Evolutionary conservation across 2,113 vertebrate species (phyloP).

Genomic region (Ameiurus melas): DNA sequence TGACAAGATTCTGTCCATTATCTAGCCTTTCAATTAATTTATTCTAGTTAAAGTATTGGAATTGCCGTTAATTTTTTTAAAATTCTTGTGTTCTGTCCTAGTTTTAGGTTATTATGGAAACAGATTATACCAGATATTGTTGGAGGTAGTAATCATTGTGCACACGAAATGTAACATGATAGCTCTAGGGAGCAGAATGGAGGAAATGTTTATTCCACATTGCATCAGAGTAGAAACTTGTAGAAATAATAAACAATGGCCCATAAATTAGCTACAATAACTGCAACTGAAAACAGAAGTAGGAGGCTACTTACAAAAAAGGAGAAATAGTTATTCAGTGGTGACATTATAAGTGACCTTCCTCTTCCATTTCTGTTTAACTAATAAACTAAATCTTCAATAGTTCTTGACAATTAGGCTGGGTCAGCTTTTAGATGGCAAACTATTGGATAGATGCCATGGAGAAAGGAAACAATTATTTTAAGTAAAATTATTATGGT

Average conservation of each 20-base stretch:
- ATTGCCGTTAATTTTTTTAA: slow-evolving; percentile 13
- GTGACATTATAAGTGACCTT: slow-evolving; percentile 12
- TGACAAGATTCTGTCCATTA: neutral
- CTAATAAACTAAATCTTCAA: neutral
- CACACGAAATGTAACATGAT: slow-evolving; percentile 13
- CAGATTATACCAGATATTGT: slow-evolving; percentile 14
- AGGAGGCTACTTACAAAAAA: neutral
- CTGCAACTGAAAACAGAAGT: neutral
- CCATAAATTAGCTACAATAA: slow-evolving; percentile 9
- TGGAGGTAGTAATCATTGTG: slow-evolving; percentile 29
- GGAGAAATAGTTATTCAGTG: neutral
- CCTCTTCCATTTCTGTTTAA: neutral
- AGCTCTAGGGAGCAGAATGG: neutral
- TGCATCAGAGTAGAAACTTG: neutral
- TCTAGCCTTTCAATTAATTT: slow-evolving; percentile 6
- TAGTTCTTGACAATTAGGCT: neutral
- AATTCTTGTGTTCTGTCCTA: slow-evolving; percentile 14
- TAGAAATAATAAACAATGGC: slow-evolving; percentile 11
- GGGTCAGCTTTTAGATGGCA: neutral
- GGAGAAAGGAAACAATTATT: neutral
- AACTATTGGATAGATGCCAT: neutral
- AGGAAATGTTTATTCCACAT: slow-evolving; percentile 1
- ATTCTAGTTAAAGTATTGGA: neutral
- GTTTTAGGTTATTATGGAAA: slow-evolving; percentile 25
- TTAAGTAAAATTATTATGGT: neutral